Conservation (phyloP, 2,797 vertebrate species). For the Poliocrania exsul region DNA sequence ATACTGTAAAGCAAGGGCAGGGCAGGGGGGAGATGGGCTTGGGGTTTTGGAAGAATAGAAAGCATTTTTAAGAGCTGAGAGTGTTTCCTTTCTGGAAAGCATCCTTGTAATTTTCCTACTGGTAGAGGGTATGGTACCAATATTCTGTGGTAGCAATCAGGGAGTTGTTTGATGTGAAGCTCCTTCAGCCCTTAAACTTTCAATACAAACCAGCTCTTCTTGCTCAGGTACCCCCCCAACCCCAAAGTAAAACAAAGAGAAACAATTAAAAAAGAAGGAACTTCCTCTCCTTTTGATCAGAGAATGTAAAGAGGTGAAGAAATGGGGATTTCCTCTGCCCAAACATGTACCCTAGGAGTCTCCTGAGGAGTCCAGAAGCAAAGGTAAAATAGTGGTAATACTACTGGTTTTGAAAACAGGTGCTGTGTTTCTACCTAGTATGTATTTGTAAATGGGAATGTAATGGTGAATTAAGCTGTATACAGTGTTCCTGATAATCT, state of each 20-base stretch:
- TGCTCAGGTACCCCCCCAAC: accelerated
- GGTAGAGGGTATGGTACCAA: background rate
- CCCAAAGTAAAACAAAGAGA: background rate
- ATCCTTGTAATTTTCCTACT: background rate
- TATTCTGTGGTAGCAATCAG: background rate
- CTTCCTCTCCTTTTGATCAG: background rate
- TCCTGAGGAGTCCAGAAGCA: background rate
- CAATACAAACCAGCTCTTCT: background rate
- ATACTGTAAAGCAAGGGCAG: background rate
- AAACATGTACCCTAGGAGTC: background rate
- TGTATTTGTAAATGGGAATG: background rate
- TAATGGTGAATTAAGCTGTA: background rate
- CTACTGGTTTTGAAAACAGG: background rate
- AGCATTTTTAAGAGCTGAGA: background rate
- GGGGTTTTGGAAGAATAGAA: background rate
- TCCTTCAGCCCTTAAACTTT: background rate
- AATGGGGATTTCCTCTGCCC: accelerated
- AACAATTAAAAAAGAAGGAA: background rate
- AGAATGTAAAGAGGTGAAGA: background rate
- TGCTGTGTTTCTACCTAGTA: background rate
- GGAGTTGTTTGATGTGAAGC: accelerated
- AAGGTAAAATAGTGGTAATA: background rate
- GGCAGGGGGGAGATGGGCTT: background rate
- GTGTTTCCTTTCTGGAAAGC: background rate
- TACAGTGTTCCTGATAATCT: background rate